These are phyloP conservation scores for Harpalus rufipes DNA, from an alignment of 2,888 invertebrate species.

Conservation along the genomic window DNA sequence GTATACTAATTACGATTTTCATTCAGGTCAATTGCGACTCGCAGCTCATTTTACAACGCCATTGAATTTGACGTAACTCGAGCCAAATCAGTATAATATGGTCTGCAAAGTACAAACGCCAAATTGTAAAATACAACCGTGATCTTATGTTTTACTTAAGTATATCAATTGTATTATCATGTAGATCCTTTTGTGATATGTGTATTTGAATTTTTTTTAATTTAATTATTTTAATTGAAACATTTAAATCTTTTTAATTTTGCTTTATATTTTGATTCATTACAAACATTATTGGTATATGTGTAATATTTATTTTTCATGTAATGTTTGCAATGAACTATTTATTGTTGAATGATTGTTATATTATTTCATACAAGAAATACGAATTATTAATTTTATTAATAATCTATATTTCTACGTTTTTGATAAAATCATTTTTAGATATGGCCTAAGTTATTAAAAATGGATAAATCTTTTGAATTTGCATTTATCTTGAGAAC, in stretches of 20 bases:
- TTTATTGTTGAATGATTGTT: conserved; percentile 18
- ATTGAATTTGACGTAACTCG: conserved; percentile 70
- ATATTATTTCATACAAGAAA: conserved; percentile 23
- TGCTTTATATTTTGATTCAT: conserved; percentile 22
- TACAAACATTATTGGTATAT: conserved; percentile 24
- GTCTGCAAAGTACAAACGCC: conserved; percentile 62
- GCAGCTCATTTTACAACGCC: conserved; percentile 77
- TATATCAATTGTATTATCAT: conserved; percentile 8
- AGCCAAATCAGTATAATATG: conserved; percentile 67
- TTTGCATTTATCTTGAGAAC: conserved; percentile 6
- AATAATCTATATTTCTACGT: conserved; percentile 25
- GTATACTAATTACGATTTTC: neutral
- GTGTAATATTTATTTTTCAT: conserved; percentile 17
- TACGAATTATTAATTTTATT: conserved; percentile 30
- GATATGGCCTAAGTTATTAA: conserved; percentile 27
- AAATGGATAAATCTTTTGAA: conserved; percentile 41
- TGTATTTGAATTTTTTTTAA: conserved; percentile 14
- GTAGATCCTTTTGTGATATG: conserved; percentile 26
- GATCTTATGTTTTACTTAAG: conserved; percentile 23
- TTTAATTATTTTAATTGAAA: conserved; percentile 18
- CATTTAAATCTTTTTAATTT: conserved; percentile 38
- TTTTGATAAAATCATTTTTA: conserved; percentile 10
- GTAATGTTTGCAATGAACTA: conserved; percentile 38
- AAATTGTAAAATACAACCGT: conserved; percentile 36
- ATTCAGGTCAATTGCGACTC: conserved; percentile 75